Conservation (phyloP, 2,888 invertebrate genomes). For the Yponomeuta cagnagella region DNA sequence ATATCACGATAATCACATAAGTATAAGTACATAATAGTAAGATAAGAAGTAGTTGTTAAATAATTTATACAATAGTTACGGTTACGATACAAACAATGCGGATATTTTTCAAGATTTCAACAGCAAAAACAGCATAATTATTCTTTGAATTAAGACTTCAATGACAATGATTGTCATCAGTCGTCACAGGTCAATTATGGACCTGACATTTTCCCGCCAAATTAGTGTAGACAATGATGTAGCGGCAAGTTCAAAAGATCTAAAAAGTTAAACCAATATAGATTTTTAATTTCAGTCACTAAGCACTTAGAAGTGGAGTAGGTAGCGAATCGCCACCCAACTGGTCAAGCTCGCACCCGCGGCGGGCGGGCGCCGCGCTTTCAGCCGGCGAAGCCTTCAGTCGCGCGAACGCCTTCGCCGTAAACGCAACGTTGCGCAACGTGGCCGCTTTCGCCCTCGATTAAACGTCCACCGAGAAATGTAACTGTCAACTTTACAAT, state of each 20-base stretch:
- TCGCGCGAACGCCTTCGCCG: conserved; percentile 5
- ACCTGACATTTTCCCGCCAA: neutral
- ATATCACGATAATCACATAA: neutral
- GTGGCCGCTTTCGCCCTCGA: neutral
- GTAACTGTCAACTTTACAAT: conserved; percentile 6
- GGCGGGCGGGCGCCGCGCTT: neutral
- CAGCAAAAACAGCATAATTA: neutral
- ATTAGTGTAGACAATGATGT: neutral
- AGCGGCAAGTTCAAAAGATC: neutral
- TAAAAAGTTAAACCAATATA: conserved; percentile 2
- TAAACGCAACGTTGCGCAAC: neutral
- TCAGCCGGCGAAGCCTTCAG: neutral
- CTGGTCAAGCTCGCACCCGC: neutral
- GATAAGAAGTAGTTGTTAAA: too few species aligned
- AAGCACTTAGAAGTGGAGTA: neutral
- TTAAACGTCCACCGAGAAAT: neutral
- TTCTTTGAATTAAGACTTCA: too few species aligned
- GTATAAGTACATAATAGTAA: too few species aligned
- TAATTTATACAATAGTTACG: too few species aligned
- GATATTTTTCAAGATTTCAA: neutral
- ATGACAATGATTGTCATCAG: neutral
- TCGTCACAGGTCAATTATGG: too few species aligned
- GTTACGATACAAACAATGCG: too few species aligned
- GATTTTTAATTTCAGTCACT: neutral
- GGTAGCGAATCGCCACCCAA: neutral